Evolutionary conservation across 1,140 invertebrate species (phyloP), one percentile per base, ranked within the genome.

Genomic region (Drosophila kanapiae): DNA sequence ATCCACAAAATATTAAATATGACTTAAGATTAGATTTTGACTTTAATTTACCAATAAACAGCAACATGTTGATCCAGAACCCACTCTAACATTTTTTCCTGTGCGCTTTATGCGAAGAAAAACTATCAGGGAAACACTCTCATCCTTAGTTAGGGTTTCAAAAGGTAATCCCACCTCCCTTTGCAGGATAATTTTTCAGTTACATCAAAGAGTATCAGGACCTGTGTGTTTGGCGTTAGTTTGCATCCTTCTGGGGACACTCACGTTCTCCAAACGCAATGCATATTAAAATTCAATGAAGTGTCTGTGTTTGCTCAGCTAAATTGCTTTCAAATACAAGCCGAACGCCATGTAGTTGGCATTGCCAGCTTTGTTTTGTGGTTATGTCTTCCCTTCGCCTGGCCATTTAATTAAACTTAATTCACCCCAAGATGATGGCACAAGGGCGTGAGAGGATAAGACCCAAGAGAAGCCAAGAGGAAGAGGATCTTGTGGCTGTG

Each of bases 201-300:
- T 11, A 37, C 61, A 42, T 40, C 27, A 51, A 68, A 51, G 65
- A 29, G 62, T 67, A 51, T 14, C 29, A 42, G 40, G 16, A 13
- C 14, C 11, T 18, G 27, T 18, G 16, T 27, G 45, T n/a, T 38
- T 4, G 3, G 37, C 6, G 4, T 23, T 31, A 18, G 18, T 31
- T 33, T 16, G 16, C 4, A 8, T 11, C 33, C 42, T 43, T 10
- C 37, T 42, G 33, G 54, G 42, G 59, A 83, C 65, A 35, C 51
- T 35, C 51, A 76, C 80, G 68, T 75, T 35, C 48, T 63, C 49
- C 61, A 45, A 78, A 57, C 53, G 53, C 63, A 82, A 9, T 65
- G 74, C 78, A 79, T 88, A 85, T 88, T 88, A 90, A 90, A 90
- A 90, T 85, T 90, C 85, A 90, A 90, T 90, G 82, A 90, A 90